Evolutionary conservation across 2,888 invertebrate species (phyloP).

Genomic region (Cosmopolites sordidus): DNA sequence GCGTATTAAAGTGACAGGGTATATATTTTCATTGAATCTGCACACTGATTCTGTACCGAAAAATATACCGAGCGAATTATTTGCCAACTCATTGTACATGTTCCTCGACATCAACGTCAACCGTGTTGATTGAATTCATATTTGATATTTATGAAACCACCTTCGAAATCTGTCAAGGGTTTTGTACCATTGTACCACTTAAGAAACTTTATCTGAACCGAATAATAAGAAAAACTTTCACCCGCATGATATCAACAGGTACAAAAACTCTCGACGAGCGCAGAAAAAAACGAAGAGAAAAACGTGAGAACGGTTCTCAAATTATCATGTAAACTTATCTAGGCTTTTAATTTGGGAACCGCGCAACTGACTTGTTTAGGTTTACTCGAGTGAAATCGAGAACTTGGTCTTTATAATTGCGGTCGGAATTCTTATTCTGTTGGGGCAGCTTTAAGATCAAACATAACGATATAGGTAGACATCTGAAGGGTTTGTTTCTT

Average conservation of each 20-base stretch:
- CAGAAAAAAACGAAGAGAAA: constrained; percentile 4
- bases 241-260: constrained; percentile 10
- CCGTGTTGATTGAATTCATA: too few relatives aligned
- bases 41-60: too few relatives aligned
- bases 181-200: too few relatives aligned
- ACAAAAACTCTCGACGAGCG: neutral
- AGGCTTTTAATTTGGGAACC: constrained; percentile 22
- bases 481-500: constrained; percentile 1
- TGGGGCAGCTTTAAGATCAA: constrained; percentile 22
- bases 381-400: constrained; percentile 26
- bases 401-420: constrained; percentile 24
- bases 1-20: too few relatives aligned
- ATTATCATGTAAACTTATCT: constrained; percentile 26
- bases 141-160: too few relatives aligned
- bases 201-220: too few relatives aligned
- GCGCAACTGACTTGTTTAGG: constrained; percentile 22
- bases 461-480: constrained; percentile 22
- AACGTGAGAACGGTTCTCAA: constrained; percentile 17
- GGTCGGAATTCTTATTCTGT: constrained; percentile 21
- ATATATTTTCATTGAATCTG: too few relatives aligned
- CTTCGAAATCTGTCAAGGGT: too few relatives aligned
- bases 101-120: too few relatives aligned
- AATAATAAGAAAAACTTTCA: constrained; percentile 4
- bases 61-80: too few relatives aligned
- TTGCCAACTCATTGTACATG: too few relatives aligned